Evolutionary conservation across 2,113 vertebrate genomes (phyloP), one percentile per base, ranked within the genome.

Genomic region (Aphyosemion australe): DNA sequence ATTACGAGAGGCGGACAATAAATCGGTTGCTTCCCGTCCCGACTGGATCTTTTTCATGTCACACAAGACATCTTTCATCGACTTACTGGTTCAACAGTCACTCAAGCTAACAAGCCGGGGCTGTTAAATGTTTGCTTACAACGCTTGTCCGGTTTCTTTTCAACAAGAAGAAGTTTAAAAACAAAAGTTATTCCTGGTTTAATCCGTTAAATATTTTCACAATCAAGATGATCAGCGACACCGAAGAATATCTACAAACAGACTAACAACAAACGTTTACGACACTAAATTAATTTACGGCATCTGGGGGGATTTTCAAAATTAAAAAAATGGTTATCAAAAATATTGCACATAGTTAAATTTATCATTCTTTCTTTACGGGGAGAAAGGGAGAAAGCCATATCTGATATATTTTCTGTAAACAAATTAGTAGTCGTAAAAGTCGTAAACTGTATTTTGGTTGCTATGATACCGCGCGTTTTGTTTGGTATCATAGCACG

Each of bases 211-310:
- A 20, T 3, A 4, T 15, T 14, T 45, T 2, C 12, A 42, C 15
- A 12, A 14, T 34, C 34, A 31, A 0, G 16, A 5, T 37, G 34
- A 48, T 52, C 45, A 49, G 16, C 2, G 19, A 56, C 19, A 45
- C 12, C 14, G 11, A 9, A 32, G 63, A 56, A 53, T 15, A 43
- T 61, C 34, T 8, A 45, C 39, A 19, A 47, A 62, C 3, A 47
- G 16, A 72, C 61, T 76, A 86, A 82, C 76, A 86, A 82, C 79
- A 87, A 78, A 79, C 64, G 50, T 71, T 87, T 32, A 54, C 85
- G 81, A 84, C 79, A 86, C 70, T 45, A 14, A 37, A 69, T 15
- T 74, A 26, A 51, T 79, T 87, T 12, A 78, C 86, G 84, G 75
- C 84, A 26, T 10, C 48, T 13, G 2, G 47, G 26, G 1, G 3